phyloP scores from a whole-genome alignment of 2,888 invertebrate species.

The Agrochola litura region DNA sequence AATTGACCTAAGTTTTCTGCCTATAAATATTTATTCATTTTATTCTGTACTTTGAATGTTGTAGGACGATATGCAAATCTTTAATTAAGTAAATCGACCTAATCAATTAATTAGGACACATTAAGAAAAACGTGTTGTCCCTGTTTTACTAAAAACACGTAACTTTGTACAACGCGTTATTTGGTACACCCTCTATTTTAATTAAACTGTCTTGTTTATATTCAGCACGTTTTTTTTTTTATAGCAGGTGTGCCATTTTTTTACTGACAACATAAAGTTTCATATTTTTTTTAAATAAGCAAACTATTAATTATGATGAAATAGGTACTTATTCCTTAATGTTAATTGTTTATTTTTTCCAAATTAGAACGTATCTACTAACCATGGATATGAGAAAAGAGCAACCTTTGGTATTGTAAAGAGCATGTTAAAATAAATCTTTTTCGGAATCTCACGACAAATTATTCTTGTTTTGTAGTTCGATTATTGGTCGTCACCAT shows the following conservation, averaged over 20 bases:
- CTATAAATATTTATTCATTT: not conserved
- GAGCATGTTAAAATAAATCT: not conserved
- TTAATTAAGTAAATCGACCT: constrained; percentile 33
- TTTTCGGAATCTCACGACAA: no score
- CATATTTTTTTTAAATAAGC: not conserved
- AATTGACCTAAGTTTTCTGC: not conserved
- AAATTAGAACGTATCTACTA: no score
- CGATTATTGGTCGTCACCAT: no score
- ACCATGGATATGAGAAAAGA: not conserved
- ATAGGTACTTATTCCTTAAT: no score
- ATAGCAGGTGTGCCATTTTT: not conserved
- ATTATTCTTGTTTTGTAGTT: not conserved
- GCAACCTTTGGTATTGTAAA: not conserved
- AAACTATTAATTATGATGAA: no score
- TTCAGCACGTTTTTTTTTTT: not conserved
- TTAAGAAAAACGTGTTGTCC: constrained; percentile 22
- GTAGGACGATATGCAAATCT: constrained; percentile 12
- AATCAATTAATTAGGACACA: constrained; percentile 31
- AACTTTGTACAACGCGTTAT: constrained; percentile 21
- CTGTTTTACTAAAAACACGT: constrained; percentile 11
- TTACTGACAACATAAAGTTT: not conserved
- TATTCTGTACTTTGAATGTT: not conserved
- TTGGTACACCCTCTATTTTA: constrained; percentile 16
- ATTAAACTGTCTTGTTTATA: constrained; percentile 16
- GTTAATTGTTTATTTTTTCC: no score